Conservation (phyloP, 2,113 vertebrate species). For the Prietella phreatophila region DNA sequence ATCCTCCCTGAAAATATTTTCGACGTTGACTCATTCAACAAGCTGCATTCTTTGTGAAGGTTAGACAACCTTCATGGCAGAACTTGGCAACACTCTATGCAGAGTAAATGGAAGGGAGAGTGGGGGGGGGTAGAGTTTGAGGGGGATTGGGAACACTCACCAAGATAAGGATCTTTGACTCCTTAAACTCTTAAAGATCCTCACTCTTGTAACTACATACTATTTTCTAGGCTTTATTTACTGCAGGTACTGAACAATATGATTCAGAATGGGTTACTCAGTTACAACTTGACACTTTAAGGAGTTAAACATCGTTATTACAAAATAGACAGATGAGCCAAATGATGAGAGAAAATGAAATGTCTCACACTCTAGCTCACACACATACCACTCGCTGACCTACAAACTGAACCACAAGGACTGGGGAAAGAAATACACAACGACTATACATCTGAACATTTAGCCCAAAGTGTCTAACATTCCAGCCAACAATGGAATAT, state of each 20-base stretch:
- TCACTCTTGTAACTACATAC: not conserved
- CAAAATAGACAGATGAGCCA: not conserved
- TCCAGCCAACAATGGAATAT: not conserved
- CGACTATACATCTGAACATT: not conserved
- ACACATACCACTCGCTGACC: conserved; percentile 50
- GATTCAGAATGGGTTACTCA: not conserved
- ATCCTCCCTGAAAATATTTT: conserved; percentile 63
- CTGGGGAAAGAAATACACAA: conserved; percentile 39
- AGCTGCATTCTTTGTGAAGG: conserved; percentile 63
- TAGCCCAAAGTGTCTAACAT: not conserved
- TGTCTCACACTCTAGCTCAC: not conserved
- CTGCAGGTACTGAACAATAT: not conserved
- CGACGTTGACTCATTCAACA: conserved; percentile 64
- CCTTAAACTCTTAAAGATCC: conserved; percentile 1
- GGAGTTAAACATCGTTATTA: not conserved
- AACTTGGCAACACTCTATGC: conserved; percentile 10
- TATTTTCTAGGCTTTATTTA: not conserved
- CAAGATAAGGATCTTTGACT: conserved; percentile 16
- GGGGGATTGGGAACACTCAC: not conserved
- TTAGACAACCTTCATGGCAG: not conserved
- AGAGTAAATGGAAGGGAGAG: not conserved
- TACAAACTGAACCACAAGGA: conserved; percentile 47
- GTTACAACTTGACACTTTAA: not conserved
- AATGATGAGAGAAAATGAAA: not conserved
- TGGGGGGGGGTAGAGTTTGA: not conserved